Percentiles rank a stretch among this genome's conserved stretches.
These are phyloP conservation scores for Xanthia togata DNA, from an alignment of 2,888 invertebrate genomes.

Conservation along the genomic window DNA sequence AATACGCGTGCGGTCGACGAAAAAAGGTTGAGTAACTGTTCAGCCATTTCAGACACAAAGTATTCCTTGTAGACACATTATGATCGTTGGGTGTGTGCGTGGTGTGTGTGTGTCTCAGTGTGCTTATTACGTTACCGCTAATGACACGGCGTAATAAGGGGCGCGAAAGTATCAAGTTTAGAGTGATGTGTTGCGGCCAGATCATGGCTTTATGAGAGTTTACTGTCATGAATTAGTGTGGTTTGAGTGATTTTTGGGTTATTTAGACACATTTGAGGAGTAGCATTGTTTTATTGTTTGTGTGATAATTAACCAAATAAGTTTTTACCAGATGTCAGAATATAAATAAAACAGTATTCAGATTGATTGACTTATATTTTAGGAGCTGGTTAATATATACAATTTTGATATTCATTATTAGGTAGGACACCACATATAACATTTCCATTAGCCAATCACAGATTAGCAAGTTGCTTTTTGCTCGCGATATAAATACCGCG, in stretches of 20 bases:
- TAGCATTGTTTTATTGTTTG: neutral
- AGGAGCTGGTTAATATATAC: too few species aligned
- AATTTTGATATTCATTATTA: too few species aligned
- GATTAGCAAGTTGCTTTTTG: too few species aligned
- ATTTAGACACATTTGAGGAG: neutral
- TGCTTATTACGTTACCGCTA: conserved; percentile 61
- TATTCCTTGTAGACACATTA: conserved; percentile 59
- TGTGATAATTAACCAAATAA: neutral
- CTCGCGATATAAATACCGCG: too few species aligned
- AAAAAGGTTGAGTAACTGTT: conserved; percentile 52
- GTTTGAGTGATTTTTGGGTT: conserved; percentile 43
- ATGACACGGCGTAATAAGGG: conserved; percentile 63
- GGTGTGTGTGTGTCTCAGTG: conserved; percentile 16
- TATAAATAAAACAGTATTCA: too few species aligned
- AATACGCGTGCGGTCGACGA: conserved; percentile 19
- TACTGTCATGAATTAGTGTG: conserved; percentile 51
- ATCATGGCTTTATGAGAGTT: conserved; percentile 35
- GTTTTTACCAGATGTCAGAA: too few species aligned
- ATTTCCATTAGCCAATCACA: too few species aligned
- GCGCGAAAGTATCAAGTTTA: conserved; percentile 64
- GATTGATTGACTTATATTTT: too few species aligned
- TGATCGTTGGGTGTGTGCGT: conserved; percentile 29
- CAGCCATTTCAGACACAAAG: conserved; percentile 52
- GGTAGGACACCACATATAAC: too few species aligned
- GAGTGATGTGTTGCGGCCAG: conserved; percentile 57